phyloP scores from a whole-genome alignment of 2,888 invertebrate genomes.

The Hoplodrina ambigua region DNA sequence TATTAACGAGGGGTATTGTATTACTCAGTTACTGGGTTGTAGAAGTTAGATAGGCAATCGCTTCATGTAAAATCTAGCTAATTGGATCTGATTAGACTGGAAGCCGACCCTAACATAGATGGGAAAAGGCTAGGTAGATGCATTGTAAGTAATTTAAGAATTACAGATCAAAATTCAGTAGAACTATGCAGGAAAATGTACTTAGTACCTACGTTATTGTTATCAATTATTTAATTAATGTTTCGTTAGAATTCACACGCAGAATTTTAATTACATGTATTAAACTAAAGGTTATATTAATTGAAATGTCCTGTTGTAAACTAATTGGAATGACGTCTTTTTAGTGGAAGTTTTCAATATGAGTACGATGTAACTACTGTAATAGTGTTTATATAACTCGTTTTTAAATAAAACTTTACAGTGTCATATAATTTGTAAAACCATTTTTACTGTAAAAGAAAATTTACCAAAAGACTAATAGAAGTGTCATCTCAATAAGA shows the following conservation, averaged over 20 bases:
- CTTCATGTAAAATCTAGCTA: too few species aligned
- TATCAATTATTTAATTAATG: constrained; percentile 13
- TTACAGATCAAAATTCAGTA: constrained; percentile 5
- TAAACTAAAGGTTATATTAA: constrained; percentile 17
- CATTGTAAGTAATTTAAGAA: neutral
- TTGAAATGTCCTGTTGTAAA: neutral
- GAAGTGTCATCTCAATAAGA: too few species aligned
- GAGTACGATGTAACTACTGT: neutral
- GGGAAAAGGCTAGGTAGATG: too few species aligned
- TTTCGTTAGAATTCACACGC: constrained; percentile 9
- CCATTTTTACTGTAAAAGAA: too few species aligned
- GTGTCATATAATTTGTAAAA: neutral
- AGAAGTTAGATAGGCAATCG: too few species aligned
- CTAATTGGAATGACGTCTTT: neutral
- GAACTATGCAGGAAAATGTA: constrained; percentile 33
- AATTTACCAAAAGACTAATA: too few species aligned
- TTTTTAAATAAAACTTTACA: neutral
- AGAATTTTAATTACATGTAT: neutral
- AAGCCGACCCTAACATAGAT: too few species aligned
- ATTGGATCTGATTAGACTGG: too few species aligned
- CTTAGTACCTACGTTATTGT: constrained; percentile 14
- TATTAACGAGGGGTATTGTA: too few species aligned
- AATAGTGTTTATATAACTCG: neutral
- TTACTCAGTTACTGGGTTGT: too few species aligned
- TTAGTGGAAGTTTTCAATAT: neutral